Evolutionary conservation across 2,797 vertebrate species (phyloP), one percentile per base, ranked within the genome.

Genomic region (Cryptoprocta ferox): DNA sequence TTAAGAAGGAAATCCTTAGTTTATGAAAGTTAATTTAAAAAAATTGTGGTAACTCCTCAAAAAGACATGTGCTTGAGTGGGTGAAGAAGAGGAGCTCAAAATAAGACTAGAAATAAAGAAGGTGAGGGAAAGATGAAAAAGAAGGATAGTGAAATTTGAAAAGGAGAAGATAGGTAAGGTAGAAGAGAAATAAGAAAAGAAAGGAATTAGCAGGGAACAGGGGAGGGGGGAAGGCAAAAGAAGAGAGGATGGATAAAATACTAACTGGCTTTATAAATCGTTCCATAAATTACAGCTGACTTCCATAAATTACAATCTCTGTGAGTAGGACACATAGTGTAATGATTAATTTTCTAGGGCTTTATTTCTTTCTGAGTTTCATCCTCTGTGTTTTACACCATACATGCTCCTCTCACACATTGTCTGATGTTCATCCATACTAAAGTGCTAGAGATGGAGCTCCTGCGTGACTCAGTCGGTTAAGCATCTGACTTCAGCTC

Each of bases 301-400:
- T 92, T 59, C 18, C 14, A 83, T 75, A 83, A 87, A 66, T 66
- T 80, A 91, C n/a, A 48, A n/a, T 93, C 79, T 79, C 21, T 48
- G 2, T 83, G 78, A 87, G 26, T 63, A 53, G 19, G 32, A 70
- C 18, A 92, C 5, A 15, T 59, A 73, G 24, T 61, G 12, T 30
- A 63, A 94, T 59, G 13, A 82, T 42, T 71, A 70, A 65, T 86
- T 76, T 92, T 71, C 50, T 28, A 4, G 37, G 45, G 68, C 24
- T 93, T 96, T 79, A 50, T 63, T 96, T 91, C 9, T 50, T 95
- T 76, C 21, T 53, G 79, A 75, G 61, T 81, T 92, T 96, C 37
- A 56, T 86, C n/a, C 26, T 79, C 24, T 42, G 3, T 78, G 76
- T 90, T 93, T 95, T 56, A 81, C 53, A 76, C 28, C n/a, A 6